These are phyloP conservation scores for Lithobius niger DNA, from an alignment of 1,140 invertebrate species.

Conservation along the genomic window DNA sequence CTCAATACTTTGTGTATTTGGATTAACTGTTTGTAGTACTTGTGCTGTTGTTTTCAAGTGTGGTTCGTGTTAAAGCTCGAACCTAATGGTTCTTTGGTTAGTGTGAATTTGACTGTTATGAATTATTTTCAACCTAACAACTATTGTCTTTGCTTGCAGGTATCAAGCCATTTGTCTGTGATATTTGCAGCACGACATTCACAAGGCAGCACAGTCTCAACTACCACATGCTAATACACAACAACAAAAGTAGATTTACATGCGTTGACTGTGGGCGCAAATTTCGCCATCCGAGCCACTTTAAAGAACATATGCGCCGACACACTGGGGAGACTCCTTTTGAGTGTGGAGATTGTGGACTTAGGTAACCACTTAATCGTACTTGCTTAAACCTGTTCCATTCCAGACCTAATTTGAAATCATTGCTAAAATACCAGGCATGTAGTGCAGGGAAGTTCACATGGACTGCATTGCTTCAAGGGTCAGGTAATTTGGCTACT, in stretches of 20 bases:
- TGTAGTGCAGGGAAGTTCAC: too few species aligned
- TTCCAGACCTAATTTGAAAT: too few species aligned
- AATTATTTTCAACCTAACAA: background rate
- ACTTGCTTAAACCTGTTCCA: too few species aligned
- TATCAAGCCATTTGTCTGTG: conserved; percentile 50
- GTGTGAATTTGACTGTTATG: background rate
- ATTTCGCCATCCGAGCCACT: conserved; percentile 52
- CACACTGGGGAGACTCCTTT: conserved; percentile 53
- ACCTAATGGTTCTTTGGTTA: background rate
- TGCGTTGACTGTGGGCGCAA: conserved; percentile 47
- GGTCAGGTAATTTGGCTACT: too few species aligned
- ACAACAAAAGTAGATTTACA: conserved; percentile 48
- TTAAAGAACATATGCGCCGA: conserved; percentile 46
- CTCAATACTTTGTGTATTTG: too few species aligned
- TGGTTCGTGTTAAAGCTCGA: background rate
- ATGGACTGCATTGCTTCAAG: too few species aligned
- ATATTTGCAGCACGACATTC: conserved; percentile 46
- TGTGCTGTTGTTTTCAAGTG: background rate
- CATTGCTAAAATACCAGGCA: too few species aligned
- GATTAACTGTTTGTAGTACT: background rate
- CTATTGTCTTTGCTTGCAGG: conserved; percentile 36
- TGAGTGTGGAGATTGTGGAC: conserved; percentile 46
- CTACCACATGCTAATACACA: conserved; percentile 52
- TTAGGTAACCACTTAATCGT: conserved; percentile 30
- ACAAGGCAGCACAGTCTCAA: conserved; percentile 50